Conservation (phyloP, 2,888 invertebrate species). For the Nycteola revayana region DNA sequence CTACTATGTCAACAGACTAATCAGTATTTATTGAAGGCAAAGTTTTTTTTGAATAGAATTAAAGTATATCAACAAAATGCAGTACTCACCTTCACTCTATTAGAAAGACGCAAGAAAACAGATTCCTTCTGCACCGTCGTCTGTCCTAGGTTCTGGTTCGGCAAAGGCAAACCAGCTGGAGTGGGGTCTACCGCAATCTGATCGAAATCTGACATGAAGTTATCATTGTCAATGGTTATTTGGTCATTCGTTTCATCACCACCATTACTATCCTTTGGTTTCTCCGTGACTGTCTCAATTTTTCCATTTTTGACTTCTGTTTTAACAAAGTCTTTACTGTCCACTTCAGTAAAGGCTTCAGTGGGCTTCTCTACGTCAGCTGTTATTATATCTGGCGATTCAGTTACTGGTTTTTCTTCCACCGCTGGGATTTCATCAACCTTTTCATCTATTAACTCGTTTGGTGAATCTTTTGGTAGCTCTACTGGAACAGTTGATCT, state of each 20-base stretch:
- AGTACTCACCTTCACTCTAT: slow-evolving; percentile 92
- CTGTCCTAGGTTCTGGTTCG: slow-evolving; percentile 59
- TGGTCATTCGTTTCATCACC: slow-evolving; percentile 59
- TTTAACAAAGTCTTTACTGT: slow-evolving; percentile 47
- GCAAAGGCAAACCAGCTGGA: slow-evolving; percentile 53
- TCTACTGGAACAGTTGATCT: slow-evolving; percentile 45
- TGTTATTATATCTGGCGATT: slow-evolving; percentile 37
- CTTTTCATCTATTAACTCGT: slow-evolving; percentile 45
- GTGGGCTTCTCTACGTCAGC: slow-evolving; percentile 43
- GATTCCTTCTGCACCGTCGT: slow-evolving; percentile 90
- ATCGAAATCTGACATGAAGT: slow-evolving; percentile 79
- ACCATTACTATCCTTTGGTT: slow-evolving; percentile 50
- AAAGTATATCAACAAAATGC: too few relatives aligned
- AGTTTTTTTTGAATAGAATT: too few relatives aligned
- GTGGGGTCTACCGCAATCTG: slow-evolving; percentile 73
- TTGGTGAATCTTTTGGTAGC: slow-evolving; percentile 50
- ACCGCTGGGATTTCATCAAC: slow-evolving; percentile 41
- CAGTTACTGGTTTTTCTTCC: slow-evolving; percentile 50
- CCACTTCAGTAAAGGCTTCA: slow-evolving; percentile 47
- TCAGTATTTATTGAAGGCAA: too few relatives aligned
- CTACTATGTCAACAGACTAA: too few relatives aligned
- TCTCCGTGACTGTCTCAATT: slow-evolving; percentile 47
- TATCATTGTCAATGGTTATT: slow-evolving; percentile 70
- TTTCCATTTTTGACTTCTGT: slow-evolving; percentile 55
- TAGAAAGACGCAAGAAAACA: slow-evolving; percentile 96